Percentiles rank a stretch among this genome's conserved stretches.
Conservation (phyloP, 1,140 invertebrate species). For the Trichoplusia ni region DNA sequence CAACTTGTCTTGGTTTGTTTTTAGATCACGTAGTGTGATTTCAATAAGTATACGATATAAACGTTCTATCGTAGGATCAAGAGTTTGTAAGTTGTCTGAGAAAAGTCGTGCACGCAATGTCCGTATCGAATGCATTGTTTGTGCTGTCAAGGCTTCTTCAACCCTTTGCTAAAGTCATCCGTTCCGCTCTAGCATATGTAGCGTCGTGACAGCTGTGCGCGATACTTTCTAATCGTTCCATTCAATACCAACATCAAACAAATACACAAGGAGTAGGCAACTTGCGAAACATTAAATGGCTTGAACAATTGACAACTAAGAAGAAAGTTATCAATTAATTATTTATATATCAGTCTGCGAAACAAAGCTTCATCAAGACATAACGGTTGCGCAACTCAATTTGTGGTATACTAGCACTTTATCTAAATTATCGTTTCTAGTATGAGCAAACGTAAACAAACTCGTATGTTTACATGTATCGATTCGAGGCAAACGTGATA, state of each 20-base stretch:
- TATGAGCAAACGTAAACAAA: constrained; percentile 42
- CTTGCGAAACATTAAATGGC: constrained; percentile 68
- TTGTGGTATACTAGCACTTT: constrained; percentile 22
- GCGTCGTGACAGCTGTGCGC: constrained; percentile 77
- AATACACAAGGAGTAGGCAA: constrained; percentile 61
- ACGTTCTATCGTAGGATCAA: not conserved
- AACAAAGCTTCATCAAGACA: constrained; percentile 18
- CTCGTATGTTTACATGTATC: constrained; percentile 55
- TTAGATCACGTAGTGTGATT: no score
- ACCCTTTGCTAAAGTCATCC: constrained; percentile 70
- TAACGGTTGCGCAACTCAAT: constrained; percentile 19
- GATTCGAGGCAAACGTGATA: constrained; percentile 65
- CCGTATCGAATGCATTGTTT: constrained; percentile 76
- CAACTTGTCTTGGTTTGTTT: no score
- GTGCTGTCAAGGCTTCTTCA: constrained; percentile 63
- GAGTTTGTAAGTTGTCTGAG: constrained; percentile 47
- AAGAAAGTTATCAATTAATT: constrained; percentile 69
- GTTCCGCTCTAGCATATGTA: constrained; percentile 76
- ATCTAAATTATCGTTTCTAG: constrained; percentile 7
- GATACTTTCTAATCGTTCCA: constrained; percentile 76
- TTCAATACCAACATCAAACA: constrained; percentile 69
- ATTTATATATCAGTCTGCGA: constrained; percentile 55
- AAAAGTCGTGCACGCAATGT: constrained; percentile 59
- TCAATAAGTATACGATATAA: not conserved
- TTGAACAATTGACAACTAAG: constrained; percentile 62